A percentile compares a stretch with the other conserved stretches of the same genome.
Evolutionary conservation across 1,140 invertebrate genomes (phyloP).

Genomic region (Scaptomyza pallida): DNA sequence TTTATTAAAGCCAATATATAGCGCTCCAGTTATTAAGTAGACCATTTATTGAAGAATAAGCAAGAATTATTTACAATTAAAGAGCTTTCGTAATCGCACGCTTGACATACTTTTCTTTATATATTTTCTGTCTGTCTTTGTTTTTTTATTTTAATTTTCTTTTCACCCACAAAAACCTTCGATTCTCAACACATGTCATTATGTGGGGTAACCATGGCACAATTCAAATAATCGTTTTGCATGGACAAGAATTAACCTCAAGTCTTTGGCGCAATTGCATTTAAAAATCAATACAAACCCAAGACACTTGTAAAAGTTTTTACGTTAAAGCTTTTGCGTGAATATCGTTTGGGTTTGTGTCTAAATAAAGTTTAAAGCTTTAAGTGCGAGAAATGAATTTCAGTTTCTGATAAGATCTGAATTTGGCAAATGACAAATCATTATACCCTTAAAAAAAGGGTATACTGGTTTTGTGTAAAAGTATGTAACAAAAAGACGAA

Average conservation of each 20-base stretch:
- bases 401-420: not conserved
- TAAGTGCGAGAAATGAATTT: not conserved
- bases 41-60: constrained; percentile 8
- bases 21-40: constrained; percentile 5
- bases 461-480: too few relatives aligned
- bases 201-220: constrained; percentile 17
- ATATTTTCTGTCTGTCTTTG: not conserved
- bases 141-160: not conserved
- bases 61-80: not conserved
- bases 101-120: constrained; percentile 16
- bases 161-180: not conserved
- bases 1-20: not conserved
- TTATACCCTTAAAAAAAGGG: too few relatives aligned
- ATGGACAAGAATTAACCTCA: constrained; percentile 42
- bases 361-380: constrained; percentile 7
- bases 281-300: constrained; percentile 61
- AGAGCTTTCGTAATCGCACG: constrained; percentile 3
- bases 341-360: constrained; percentile 24
- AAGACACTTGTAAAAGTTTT: not conserved
- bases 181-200: not conserved
- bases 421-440: too few relatives aligned
- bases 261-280: constrained; percentile 22
- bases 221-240: constrained; percentile 39
- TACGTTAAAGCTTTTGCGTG: not conserved
- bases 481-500: too few relatives aligned